Conservation (phyloP, 2,797 vertebrate genomes). For the Peromyscus melanophrys region DNA sequence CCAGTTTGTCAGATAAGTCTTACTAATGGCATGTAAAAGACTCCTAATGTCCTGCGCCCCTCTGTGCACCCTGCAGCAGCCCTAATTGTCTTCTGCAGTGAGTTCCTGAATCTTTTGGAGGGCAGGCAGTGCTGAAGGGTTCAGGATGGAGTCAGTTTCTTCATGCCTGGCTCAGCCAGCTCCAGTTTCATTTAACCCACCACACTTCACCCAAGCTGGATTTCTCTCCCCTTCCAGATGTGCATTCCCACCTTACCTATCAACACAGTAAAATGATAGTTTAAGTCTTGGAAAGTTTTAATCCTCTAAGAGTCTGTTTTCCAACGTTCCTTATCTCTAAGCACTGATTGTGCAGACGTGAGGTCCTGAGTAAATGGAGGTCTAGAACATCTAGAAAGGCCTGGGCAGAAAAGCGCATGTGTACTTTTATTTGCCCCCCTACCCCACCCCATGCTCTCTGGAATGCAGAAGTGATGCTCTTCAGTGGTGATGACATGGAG, state of each 20-base stretch:
- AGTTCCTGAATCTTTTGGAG: not conserved
- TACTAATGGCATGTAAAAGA: not conserved
- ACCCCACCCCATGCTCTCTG: too few species aligned
- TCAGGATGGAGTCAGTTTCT: not conserved
- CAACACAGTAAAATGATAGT: not conserved
- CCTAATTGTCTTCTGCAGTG: not conserved
- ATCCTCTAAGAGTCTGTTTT: not conserved
- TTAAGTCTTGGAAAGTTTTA: not conserved
- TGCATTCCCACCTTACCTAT: not conserved
- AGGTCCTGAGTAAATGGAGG: not conserved
- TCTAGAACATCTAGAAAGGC: not conserved
- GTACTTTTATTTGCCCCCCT: too few species aligned
- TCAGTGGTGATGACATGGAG: too few species aligned
- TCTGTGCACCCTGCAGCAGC: not conserved
- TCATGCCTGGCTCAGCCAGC: not conserved
- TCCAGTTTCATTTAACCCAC: too few species aligned
- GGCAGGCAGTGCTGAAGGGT: accelerated
- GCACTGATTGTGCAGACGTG: not conserved
- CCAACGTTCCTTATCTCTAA: not conserved
- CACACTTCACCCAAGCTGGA: not conserved
- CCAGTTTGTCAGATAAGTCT: not conserved
- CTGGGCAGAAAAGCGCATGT: not conserved
- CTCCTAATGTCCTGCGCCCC: not conserved
- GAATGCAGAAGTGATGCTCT: not conserved
- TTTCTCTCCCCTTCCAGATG: not conserved